A percentile compares a stretch with the other conserved stretches of the same genome.
These are phyloP conservation scores for Drosophila mercatorum DNA, from an alignment of 2,888 invertebrate species.

Conservation along the genomic window DNA sequence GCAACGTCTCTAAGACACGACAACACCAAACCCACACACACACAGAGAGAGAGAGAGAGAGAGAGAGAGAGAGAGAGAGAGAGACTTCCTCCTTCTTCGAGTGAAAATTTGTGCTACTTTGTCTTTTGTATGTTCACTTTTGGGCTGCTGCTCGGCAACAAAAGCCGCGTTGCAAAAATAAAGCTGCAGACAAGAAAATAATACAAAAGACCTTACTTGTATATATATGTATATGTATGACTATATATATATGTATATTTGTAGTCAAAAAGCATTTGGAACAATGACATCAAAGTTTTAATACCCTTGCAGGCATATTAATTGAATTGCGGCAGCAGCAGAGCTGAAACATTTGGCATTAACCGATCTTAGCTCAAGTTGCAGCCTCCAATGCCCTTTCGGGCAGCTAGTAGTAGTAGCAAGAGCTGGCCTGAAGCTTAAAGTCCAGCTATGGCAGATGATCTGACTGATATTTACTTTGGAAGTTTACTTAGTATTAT, in stretches of 20 bases:
- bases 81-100: conserved; percentile 9
- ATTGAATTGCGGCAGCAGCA: not conserved
- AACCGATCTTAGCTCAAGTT: not conserved
- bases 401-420: too few species aligned
- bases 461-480: too few species aligned
- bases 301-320: conserved; percentile 20
- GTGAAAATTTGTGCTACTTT: conserved; percentile 78
- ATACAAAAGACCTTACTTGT: conserved; percentile 15
- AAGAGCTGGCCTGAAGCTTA: too few species aligned
- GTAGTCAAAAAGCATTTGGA: not conserved
- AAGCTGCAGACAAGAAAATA: conserved; percentile 19
- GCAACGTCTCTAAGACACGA: conserved; percentile 68
- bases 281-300: conserved; percentile 13
- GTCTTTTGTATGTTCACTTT: conserved; percentile 77
- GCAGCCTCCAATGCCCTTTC: not conserved
- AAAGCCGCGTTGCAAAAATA: conserved; percentile 42
- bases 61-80: not conserved
- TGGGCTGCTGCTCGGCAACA: conserved; percentile 54
- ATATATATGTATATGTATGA: not conserved
- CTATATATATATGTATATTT: not conserved
- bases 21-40: conserved; percentile 23
- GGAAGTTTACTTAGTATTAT: too few species aligned
- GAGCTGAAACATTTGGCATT: not conserved
- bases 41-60: not conserved
- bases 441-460: too few species aligned